phyloP scores from a whole-genome alignment of 2,113 vertebrate genomes.

The Zosterops hypoxanthus region DNA sequence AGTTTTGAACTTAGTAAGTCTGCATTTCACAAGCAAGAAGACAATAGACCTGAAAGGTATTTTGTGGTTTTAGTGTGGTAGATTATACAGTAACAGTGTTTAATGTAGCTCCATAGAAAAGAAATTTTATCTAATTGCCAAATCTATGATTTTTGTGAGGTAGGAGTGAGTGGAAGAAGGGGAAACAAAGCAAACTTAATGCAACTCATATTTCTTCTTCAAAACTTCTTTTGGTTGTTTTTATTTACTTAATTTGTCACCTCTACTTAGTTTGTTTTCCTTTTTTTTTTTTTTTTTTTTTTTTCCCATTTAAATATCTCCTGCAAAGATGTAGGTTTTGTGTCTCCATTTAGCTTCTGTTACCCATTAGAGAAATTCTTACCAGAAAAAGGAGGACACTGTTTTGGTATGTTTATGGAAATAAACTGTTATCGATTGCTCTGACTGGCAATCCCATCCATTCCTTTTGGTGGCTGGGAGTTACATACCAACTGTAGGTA shows the following conservation, averaged over 20 bases:
- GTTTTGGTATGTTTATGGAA: slow-evolving; percentile 53
- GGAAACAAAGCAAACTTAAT: background rate
- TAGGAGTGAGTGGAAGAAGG: background rate
- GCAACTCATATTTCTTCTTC: background rate
- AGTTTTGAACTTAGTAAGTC: background rate
- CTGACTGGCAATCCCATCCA: slow-evolving; percentile 54
- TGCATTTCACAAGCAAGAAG: background rate
- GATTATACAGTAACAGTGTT: background rate
- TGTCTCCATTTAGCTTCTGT: slow-evolving; percentile 48
- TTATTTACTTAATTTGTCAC: slow-evolving; percentile 24
- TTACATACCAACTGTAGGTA: slow-evolving; percentile 48
- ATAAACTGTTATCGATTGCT: slow-evolving; percentile 32
- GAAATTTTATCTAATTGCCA: background rate
- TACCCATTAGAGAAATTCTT: slow-evolving; percentile 47
- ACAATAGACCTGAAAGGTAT: background rate
- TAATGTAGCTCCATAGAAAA: background rate
- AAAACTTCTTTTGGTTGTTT: background rate
- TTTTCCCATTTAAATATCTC: background rate
- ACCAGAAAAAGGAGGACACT: slow-evolving; percentile 43
- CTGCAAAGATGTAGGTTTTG: slow-evolving; percentile 40
- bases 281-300: slow-evolving; percentile 16
- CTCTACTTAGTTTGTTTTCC: slow-evolving; percentile 33
- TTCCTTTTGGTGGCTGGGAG: slow-evolving; percentile 54
- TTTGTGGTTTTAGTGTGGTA: background rate
- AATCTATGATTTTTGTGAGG: background rate